Conservation (phyloP, 2,888 invertebrate species). For the Lithodes maja region DNA sequence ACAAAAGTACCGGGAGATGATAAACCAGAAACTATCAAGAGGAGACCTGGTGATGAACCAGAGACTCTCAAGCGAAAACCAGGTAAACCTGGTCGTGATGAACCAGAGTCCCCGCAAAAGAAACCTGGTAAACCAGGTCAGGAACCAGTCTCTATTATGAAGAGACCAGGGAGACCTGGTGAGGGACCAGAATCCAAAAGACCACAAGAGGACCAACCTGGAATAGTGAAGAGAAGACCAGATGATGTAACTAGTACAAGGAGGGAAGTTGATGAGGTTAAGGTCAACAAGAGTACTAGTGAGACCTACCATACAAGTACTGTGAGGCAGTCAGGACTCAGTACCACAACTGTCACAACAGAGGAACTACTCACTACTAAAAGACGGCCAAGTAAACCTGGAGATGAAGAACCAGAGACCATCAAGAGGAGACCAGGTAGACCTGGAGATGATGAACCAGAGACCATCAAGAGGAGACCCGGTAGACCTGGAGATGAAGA, state of each 20-base stretch:
- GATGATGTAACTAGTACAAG: neutral
- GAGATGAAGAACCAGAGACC: constrained; percentile 4
- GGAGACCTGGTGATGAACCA: constrained; percentile 22
- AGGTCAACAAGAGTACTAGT: neutral
- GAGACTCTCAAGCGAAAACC: neutral
- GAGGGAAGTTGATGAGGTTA: neutral
- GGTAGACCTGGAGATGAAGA: neutral
- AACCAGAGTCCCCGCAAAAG: neutral
- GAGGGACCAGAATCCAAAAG: constrained; percentile 5
- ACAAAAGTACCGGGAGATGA: neutral
- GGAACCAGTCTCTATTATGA: neutral
- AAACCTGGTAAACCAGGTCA: neutral
- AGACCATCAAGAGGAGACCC: constrained; percentile 7
- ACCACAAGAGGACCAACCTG: neutral
- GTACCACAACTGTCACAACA: neutral
- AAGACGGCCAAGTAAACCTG: constrained; percentile 12
- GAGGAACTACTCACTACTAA: constrained; percentile 4
- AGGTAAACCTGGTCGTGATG: neutral
- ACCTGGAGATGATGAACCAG: neutral
- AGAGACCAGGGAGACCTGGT: constrained; percentile 19
- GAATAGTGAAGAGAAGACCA: neutral
- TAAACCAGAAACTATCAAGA: constrained; percentile 19
- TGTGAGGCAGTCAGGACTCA: too few species aligned
- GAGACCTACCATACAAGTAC: too few species aligned
- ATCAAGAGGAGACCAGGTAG: neutral